A percentile compares a stretch with the other conserved stretches of the same genome.
These are phyloP conservation scores for Agrilus cyanescens DNA, from an alignment of 2,888 invertebrate genomes.

Conservation along the genomic window DNA sequence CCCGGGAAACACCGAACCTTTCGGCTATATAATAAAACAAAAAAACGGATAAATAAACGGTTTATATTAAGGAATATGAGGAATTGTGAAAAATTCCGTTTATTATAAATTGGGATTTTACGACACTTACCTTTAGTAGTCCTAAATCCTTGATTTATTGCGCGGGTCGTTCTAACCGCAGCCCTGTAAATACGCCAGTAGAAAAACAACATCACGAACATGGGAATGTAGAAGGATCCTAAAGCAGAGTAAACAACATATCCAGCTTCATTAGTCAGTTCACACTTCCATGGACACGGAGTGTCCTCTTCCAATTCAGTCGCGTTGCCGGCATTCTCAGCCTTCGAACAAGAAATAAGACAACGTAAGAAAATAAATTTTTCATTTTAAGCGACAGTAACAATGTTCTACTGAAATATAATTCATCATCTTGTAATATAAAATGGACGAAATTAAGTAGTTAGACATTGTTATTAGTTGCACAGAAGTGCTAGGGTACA, in stretches of 20 bases:
- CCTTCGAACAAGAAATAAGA: conserved; percentile 21
- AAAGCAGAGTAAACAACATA: conserved; percentile 95
- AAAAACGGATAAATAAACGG: no score
- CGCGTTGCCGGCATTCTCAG: conserved; percentile 24
- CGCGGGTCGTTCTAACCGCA: conserved; percentile 83
- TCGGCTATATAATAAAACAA: no score
- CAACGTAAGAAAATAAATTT: no score
- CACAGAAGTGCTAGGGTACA: no score
- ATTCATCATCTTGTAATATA: no score
- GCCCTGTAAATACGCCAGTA: conserved; percentile 95
- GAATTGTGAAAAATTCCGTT: no score
- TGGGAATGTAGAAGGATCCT: conserved; percentile 96
- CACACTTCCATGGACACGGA: conserved; percentile 76
- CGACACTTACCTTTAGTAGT: conserved; percentile 60
- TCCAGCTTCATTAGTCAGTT: conserved; percentile 85
- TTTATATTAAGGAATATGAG: no score
- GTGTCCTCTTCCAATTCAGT: conserved; percentile 36
- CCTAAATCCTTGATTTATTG: conserved; percentile 82
- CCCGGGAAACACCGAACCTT: no score
- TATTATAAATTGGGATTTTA: not conserved
- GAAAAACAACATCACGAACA: conserved; percentile 96
- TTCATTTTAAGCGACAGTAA: no score
- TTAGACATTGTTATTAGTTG: no score
- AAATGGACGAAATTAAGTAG: no score
- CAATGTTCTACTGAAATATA: no score